Percentiles rank a stretch among this genome's conserved stretches.
Evolutionary conservation across 1,140 invertebrate species (phyloP).

Genomic region (Drosophila rhopaloa): DNA sequence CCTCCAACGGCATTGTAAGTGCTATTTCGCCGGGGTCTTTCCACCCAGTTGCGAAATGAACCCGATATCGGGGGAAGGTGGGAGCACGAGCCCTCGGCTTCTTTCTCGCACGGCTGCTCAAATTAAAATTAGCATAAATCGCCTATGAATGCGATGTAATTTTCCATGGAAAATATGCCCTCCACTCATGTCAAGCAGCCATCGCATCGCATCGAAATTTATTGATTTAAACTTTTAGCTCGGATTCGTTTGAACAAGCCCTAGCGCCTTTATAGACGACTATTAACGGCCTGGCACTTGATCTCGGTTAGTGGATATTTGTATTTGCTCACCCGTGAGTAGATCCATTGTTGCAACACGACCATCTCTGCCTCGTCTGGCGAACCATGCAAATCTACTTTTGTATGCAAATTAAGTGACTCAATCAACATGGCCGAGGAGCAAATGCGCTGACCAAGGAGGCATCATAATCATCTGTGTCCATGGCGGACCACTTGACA

Average conservation of each 20-base stretch:
- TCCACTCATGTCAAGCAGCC: constrained; percentile 30
- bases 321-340: constrained; percentile 30
- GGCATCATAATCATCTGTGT: constrained; percentile 78
- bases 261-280: constrained; percentile 66
- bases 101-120: constrained; percentile 74
- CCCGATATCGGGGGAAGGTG: constrained; percentile 14
- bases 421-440: constrained; percentile 58
- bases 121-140: constrained; percentile 79
- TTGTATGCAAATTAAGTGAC: constrained; percentile 81
- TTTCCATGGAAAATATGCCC: constrained; percentile 78
- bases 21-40: constrained; percentile 31
- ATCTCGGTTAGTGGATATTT: constrained; percentile 12
- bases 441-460: constrained; percentile 11
- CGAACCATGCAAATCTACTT: constrained; percentile 77
- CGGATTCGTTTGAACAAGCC: constrained; percentile 64
- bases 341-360: constrained; percentile 67
- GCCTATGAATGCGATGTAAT: constrained; percentile 62
- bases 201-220: constrained; percentile 57
- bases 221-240: constrained; percentile 83
- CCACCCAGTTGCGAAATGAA: constrained; percentile 53
- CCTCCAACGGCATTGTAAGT: constrained; percentile 23
- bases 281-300: constrained; percentile 68
- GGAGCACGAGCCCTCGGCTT: constrained; percentile 61
- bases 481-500: constrained; percentile 65
- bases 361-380: constrained; percentile 4